Evolutionary conservation across 2,797 vertebrate genomes (phyloP), one percentile per base, ranked within the genome.

Genomic region (Hafferia zeledoni): DNA sequence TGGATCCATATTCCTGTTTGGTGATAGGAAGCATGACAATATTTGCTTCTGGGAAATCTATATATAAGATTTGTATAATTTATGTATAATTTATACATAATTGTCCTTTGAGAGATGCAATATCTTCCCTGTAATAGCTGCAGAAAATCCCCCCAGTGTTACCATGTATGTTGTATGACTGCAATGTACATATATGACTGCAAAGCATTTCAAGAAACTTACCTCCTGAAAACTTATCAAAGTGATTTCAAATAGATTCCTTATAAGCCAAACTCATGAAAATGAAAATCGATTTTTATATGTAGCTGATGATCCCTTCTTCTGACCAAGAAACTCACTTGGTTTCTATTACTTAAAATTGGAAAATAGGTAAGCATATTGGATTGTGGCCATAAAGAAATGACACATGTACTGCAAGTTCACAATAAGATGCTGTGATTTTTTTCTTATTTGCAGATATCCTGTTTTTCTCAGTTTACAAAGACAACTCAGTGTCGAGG

Each of bases 401-500:
- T 83, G 61, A 67, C 60, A 96, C 41, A 63, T 39, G 44, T 89
- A 53, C 78, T 85, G 30, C 77, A 94, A 89, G 17, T 81, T 87
- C 39, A 90, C 50, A 95, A 70, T 85, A 85, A 91, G 57, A 85
- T 92, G 69, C 44, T 93, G 78, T 96, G 65, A 61, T 74, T 68
- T 69, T 83, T 63, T 49, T 75, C 41, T 43, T 87, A 83, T 92
- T 92, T 95, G 79, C 53, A 96, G 70, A 94, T 96, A 95, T 90
- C 94, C 94, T 95, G 92, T 97, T 97, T 97, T 96, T 67, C 79
- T 84, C 37, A 6, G 53, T 94, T 96, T 95, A 96, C 89, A 97
- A 96, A 95, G 97, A 88, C 93, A 96, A 97, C 94, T 96, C 96
- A 97, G 95, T 97, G 82, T 95, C 0, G 19, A 94, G 60, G 72